These are phyloP conservation scores for Flexamia atlantica DNA, from an alignment of 2,888 invertebrate genomes.

Conservation along the genomic window DNA sequence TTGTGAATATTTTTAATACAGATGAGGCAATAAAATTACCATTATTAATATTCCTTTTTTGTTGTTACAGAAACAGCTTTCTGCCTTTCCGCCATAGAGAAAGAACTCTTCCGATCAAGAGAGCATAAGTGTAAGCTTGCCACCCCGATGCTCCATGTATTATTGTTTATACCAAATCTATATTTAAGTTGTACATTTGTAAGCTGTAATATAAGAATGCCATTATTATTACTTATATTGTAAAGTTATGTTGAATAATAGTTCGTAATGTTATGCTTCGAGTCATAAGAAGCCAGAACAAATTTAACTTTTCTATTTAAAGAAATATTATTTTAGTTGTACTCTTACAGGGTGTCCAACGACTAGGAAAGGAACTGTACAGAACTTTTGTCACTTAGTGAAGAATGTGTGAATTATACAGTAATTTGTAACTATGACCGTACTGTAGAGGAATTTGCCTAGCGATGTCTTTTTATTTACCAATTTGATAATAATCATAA, in stretches of 20 bases:
- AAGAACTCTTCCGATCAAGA: background rate
- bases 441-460: too few species aligned
- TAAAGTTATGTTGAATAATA: conserved; percentile 27
- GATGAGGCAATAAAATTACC: too few species aligned
- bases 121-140: conserved; percentile 6
- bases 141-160: conserved; percentile 8
- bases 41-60: background rate
- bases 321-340: conserved; percentile 20
- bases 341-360: too few species aligned
- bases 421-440: too few species aligned
- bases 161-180: conserved; percentile 41
- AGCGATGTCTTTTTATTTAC: too few species aligned
- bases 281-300: conserved; percentile 25
- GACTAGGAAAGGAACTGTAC: too few species aligned
- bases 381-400: too few species aligned
- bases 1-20: too few species aligned
- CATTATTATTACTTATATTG: conserved; percentile 33
- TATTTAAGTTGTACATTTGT: conserved; percentile 35
- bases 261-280: background rate
- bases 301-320: conserved; percentile 21
- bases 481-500: too few species aligned
- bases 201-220: conserved; percentile 33
- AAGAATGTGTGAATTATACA: too few species aligned
- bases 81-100: background rate
- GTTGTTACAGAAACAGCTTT: conserved; percentile 22